A percentile compares a stretch with the other conserved stretches of the same genome.
These are phyloP conservation scores for Achlya flavicornis DNA, from an alignment of 2,888 invertebrate genomes.

Conservation along the genomic window DNA sequence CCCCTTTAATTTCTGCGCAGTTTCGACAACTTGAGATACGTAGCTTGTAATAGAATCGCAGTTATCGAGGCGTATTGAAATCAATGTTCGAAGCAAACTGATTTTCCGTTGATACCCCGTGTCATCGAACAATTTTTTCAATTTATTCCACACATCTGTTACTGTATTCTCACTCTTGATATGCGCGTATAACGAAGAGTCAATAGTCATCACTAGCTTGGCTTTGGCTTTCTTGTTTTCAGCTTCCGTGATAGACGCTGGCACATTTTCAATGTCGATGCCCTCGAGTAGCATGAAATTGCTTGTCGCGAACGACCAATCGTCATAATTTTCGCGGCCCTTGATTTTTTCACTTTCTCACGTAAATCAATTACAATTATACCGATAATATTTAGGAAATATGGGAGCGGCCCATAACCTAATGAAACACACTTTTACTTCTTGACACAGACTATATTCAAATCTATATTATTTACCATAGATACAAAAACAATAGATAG, in stretches of 20 bases:
- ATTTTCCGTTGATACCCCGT: constrained; percentile 32
- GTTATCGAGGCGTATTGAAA: constrained; percentile 30
- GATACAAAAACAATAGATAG: too few species aligned
- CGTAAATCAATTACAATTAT: too few species aligned
- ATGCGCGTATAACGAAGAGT: constrained; percentile 27
- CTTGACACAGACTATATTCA: too few species aligned
- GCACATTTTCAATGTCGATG: neutral
- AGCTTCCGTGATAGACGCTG: neutral
- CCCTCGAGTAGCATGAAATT: neutral
- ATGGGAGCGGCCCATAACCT: too few species aligned
- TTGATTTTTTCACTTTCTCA: neutral
- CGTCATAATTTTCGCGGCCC: too few species aligned
- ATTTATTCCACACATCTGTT: constrained; percentile 23
- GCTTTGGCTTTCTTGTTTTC: constrained; percentile 27
- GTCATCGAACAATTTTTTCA: constrained; percentile 30
- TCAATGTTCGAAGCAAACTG: constrained; percentile 29
- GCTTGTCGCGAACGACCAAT: neutral
- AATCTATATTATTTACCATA: too few species aligned
- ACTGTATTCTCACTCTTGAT: constrained; percentile 23
- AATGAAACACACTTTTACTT: too few species aligned
- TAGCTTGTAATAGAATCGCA: constrained; percentile 32
- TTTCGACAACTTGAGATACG: constrained; percentile 34
- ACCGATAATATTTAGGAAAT: too few species aligned
- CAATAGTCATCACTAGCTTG: constrained; percentile 31
- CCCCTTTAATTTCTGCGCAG: constrained; percentile 29